These are phyloP conservation scores for Drosophila nikananu DNA, from an alignment of 1,140 invertebrate species.

Conservation along the genomic window DNA sequence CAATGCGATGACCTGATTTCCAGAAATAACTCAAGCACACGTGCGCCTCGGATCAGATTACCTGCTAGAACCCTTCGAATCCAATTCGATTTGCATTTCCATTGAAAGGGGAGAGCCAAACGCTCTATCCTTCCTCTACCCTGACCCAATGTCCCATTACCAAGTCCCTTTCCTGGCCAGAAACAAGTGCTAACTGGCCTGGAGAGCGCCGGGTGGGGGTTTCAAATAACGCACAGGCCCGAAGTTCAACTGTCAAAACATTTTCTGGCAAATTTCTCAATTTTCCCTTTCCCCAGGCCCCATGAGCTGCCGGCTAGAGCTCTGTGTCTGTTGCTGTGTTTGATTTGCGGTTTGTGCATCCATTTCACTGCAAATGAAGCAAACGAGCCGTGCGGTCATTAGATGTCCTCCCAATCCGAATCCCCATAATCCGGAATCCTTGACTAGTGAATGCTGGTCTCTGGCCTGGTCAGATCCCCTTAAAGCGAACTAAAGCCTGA, in stretches of 20 bases:
- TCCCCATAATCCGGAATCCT: constrained; percentile 38
- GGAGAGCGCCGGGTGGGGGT: not conserved
- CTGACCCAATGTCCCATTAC: not conserved
- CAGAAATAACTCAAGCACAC: constrained; percentile 6
- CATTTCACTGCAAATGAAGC: constrained; percentile 81
- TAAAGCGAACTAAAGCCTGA: constrained; percentile 34
- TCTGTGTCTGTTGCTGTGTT: constrained; percentile 58
- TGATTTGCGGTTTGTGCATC: constrained; percentile 81
- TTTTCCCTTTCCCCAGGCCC: not conserved
- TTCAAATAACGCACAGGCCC: constrained; percentile 27
- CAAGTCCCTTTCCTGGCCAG: not conserved
- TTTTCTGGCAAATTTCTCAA: constrained; percentile 36
- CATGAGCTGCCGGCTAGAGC: constrained; percentile 8
- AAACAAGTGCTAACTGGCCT: constrained; percentile 34
- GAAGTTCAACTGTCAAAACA: constrained; percentile 36
- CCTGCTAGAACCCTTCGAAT: constrained; percentile 1
- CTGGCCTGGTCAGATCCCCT: too few species aligned
- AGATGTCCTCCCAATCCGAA: constrained; percentile 46
- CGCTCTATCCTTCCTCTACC: not conserved
- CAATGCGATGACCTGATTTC: not conserved
- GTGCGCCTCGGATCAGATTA: constrained; percentile 10
- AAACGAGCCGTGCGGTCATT: constrained; percentile 80
- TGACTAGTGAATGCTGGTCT: constrained; percentile 16
- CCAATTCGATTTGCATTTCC: constrained; percentile 34
- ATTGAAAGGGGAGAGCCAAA: constrained; percentile 25